phyloP scores from a whole-genome alignment of 1,140 invertebrate species.

The Eumeta japonica region DNA sequence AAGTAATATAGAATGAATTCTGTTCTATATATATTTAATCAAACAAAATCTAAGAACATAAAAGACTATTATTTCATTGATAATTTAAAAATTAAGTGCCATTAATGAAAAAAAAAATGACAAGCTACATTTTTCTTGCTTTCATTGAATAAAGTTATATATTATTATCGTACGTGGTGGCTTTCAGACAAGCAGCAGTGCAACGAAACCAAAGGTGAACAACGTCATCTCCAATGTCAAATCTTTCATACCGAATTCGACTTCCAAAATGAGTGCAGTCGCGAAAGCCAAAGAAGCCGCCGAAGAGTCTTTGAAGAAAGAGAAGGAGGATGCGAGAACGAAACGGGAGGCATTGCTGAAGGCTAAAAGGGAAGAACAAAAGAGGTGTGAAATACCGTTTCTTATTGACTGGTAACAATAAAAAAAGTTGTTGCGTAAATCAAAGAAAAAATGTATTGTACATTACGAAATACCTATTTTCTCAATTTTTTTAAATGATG shows the following conservation, averaged over 20 bases:
- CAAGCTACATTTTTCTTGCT: no score
- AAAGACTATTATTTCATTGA: no score
- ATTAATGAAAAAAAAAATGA: no score
- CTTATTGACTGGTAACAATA: slow-evolving; percentile 35
- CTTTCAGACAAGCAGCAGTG: slow-evolving; percentile 27
- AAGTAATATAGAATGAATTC: no score
- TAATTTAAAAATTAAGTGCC: no score
- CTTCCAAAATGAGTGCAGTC: slow-evolving; percentile 29
- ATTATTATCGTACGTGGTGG: no score
- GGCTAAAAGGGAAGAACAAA: slow-evolving; percentile 36
- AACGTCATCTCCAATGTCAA: slow-evolving; percentile 10
- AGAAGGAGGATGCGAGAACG: slow-evolving; percentile 37
- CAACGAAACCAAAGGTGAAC: slow-evolving; percentile 23
- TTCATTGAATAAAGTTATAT: no score
- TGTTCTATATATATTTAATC: no score
- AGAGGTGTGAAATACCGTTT: slow-evolving; percentile 26
- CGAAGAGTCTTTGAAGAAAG: slow-evolving; percentile 19
- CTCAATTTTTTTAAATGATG: not conserved
- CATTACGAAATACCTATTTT: not conserved
- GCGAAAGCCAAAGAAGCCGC: slow-evolving; percentile 23
- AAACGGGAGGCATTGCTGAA: slow-evolving; percentile 44
- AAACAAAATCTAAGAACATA: no score
- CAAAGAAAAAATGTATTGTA: not conserved
- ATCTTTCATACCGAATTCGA: slow-evolving; percentile 14
- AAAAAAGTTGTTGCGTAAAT: slow-evolving; percentile 18